Conservation (phyloP, 2,888 invertebrate genomes). For the Drosophila atroscutellata region DNA sequence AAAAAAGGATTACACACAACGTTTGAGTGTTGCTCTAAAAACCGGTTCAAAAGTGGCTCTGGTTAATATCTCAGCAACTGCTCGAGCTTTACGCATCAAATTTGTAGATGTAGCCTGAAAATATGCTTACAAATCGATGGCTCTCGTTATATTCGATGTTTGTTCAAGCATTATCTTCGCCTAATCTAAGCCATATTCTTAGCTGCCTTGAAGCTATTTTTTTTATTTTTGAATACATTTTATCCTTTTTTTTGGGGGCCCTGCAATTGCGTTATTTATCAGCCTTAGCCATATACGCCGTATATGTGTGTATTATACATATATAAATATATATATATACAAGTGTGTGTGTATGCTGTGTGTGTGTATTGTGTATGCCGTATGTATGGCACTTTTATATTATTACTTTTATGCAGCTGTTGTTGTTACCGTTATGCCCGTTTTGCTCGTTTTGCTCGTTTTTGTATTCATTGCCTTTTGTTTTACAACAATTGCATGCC, state of each 20-base stretch:
- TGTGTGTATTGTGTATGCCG: constrained; percentile 1
- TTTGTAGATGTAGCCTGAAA: background rate
- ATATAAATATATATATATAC: constrained; percentile 16
- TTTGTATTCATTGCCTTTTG: constrained; percentile 67
- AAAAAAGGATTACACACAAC: background rate
- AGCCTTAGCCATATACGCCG: background rate
- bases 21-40: background rate
- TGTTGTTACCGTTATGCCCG: constrained; percentile 51
- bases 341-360: background rate
- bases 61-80: background rate
- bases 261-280: constrained; percentile 28
- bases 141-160: too few species aligned
- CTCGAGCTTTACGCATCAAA: background rate
- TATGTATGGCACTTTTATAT: constrained; percentile 47
- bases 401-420: constrained; percentile 65
- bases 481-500: constrained; percentile 77
- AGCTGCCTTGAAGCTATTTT: background rate
- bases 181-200: background rate
- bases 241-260: background rate
- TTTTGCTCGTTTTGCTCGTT: constrained; percentile 31
- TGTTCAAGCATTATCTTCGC: background rate
- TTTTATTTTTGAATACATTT: background rate
- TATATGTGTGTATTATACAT: too few species aligned
- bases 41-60: background rate
- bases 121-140: background rate